Percentiles rank a stretch among this genome's conserved stretches.
Evolutionary conservation across 2,113 vertebrate genomes (phyloP).

Genomic region (Okapia johnstoni): DNA sequence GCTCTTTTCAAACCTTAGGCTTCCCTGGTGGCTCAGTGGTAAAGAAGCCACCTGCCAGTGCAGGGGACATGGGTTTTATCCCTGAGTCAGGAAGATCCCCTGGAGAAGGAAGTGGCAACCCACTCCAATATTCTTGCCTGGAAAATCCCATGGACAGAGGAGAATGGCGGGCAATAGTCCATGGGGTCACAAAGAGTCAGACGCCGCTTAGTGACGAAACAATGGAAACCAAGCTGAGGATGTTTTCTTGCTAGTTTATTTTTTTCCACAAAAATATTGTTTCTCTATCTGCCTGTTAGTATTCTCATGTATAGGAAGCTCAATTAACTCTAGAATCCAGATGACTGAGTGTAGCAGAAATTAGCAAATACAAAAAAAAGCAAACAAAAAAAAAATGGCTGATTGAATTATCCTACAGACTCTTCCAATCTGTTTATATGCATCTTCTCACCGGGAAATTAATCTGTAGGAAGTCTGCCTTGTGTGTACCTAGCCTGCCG

Average conservation of each 20-base stretch:
- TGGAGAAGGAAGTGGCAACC: not conserved
- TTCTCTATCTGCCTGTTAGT: not conserved
- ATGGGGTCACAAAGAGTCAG: not conserved
- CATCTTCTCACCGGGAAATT: constrained; percentile 46
- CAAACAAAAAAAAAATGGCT: not conserved
- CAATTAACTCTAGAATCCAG: not conserved
- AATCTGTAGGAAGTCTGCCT: not conserved
- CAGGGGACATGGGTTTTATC: not conserved
- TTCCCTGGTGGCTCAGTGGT: not conserved
- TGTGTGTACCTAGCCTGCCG: not conserved
- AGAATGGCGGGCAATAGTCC: not conserved
- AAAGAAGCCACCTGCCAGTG: not conserved
- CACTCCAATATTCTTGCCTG: not conserved
- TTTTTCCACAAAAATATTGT: not conserved
- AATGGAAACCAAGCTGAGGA: not conserved
- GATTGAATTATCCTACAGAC: not conserved
- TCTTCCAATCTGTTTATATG: not conserved
- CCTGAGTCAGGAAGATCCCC: not conserved
- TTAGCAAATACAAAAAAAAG: constrained; percentile 22
- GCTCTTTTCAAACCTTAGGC: constrained; percentile 38
- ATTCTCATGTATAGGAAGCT: not conserved
- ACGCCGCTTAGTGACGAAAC: not conserved
- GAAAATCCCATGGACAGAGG: not conserved
- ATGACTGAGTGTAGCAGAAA: not conserved
- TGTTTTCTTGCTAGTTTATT: constrained; percentile 12